Evolutionary conservation across 2,797 vertebrate species (phyloP).

Genomic region (Hydrocynus forskahlii): DNA sequence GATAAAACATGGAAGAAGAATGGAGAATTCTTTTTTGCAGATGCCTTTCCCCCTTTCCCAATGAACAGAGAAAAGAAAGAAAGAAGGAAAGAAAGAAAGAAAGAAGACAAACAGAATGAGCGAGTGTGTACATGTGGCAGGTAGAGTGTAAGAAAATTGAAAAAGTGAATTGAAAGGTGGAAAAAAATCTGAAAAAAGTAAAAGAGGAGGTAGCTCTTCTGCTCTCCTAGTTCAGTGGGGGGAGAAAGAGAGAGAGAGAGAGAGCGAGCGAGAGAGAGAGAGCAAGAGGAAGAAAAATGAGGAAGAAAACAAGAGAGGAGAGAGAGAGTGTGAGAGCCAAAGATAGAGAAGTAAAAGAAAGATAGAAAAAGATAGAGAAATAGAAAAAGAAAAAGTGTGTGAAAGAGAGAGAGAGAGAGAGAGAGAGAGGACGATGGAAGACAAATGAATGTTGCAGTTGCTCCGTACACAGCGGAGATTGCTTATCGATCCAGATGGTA

Average conservation of each 20-base stretch:
- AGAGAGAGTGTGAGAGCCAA: neutral
- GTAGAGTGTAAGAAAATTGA: constrained; percentile 27
- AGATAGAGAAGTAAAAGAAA: neutral
- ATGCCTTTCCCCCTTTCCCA: too few species aligned
- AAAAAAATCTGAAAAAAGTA: constrained; percentile 24
- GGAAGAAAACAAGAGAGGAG: neutral
- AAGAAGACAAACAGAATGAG: too few species aligned
- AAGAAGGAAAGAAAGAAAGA: too few species aligned
- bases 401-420: too few species aligned
- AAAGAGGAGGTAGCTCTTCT: constrained; percentile 79
- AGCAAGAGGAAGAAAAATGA: too few species aligned
- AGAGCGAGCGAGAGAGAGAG: too few species aligned
- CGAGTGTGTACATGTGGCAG: too few species aligned
- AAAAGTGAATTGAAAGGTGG: constrained; percentile 42
- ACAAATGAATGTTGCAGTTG: constrained; percentile 99
- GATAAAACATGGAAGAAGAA: too few species aligned
- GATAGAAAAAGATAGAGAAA: neutral
- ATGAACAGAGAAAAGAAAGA: too few species aligned
- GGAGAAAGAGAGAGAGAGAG: too few species aligned
- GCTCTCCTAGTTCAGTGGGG: constrained; percentile 65
- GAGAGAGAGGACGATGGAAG: constrained; percentile 81
- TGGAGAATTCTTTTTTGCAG: too few species aligned
- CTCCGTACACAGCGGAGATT: constrained; percentile 99
- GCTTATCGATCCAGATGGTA: constrained; percentile 99
- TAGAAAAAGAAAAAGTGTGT: constrained; percentile 54